Evolutionary conservation across 2,797 vertebrate genomes (phyloP).

Genomic region (Cirrhinus mrigala): DNA sequence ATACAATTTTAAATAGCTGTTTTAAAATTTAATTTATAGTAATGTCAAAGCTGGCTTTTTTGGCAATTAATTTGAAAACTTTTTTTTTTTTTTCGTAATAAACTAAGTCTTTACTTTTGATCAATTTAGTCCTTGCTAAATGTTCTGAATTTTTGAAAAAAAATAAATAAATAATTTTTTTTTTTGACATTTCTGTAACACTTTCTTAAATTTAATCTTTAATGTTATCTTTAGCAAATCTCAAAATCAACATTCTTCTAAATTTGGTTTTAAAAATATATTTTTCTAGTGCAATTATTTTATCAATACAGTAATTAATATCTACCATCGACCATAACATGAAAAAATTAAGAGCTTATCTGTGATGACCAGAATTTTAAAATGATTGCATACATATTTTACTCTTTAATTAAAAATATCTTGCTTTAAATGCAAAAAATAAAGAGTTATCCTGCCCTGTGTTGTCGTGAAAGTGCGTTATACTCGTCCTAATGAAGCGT

Average conservation of each 20-base stretch:
- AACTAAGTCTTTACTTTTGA: neutral
- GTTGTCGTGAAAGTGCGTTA: slow-evolving; percentile 27
- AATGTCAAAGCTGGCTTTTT: neutral
- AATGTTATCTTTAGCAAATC: neutral
- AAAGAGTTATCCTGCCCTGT: neutral
- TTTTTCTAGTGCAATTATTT: neutral
- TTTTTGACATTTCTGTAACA: neutral
- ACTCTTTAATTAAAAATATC: neutral
- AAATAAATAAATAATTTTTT: too few relatives aligned
- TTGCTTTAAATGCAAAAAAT: neutral
- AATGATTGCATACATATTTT: neutral
- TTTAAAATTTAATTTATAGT: neutral
- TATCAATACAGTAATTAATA: neutral
- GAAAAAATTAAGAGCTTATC: neutral
- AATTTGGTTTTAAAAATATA: neutral
- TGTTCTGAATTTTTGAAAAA: too few relatives aligned
- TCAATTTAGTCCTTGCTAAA: neutral
- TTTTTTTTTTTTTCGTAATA: too few relatives aligned
- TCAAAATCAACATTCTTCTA: neutral
- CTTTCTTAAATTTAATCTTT: neutral
- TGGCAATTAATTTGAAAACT: too few relatives aligned
- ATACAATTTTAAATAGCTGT: too few relatives aligned
- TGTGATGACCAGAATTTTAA: neutral
- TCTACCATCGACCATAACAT: neutral
- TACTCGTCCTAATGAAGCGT: slow-evolving; percentile 52